Evolutionary conservation across 2,888 invertebrate genomes (phyloP).

Genomic region (Colostygia pectinataria): DNA sequence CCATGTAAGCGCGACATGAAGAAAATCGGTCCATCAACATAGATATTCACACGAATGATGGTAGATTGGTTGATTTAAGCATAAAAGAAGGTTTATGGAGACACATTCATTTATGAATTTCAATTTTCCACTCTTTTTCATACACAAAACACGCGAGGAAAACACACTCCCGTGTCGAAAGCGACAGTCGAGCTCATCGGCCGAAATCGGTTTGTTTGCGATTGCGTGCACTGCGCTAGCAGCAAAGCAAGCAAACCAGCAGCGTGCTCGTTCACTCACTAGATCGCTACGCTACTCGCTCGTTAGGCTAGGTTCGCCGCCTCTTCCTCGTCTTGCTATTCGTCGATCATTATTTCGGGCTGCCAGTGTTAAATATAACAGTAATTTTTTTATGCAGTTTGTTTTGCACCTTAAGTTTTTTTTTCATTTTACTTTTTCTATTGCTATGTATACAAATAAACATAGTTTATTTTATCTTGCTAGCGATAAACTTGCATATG

Average conservation of each 20-base stretch:
- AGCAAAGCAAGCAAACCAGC: too few relatives aligned
- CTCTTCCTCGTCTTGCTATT: conserved; percentile 36
- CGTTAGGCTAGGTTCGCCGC: not conserved
- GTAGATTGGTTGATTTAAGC: conserved; percentile 22
- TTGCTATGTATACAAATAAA: too few relatives aligned
- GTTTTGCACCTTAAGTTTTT: not conserved
- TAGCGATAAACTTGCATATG: too few relatives aligned
- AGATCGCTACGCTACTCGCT: not conserved
- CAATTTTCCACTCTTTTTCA: conserved; percentile 53
- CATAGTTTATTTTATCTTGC: too few relatives aligned
- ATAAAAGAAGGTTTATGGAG: conserved; percentile 18
- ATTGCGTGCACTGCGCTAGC: too few relatives aligned
- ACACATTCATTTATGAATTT: conserved; percentile 55
- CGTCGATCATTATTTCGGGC: conserved; percentile 42
- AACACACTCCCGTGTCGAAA: conserved; percentile 36
- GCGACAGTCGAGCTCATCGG: conserved; percentile 54
- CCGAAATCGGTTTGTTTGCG: conserved; percentile 62
- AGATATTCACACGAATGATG: conserved; percentile 38
- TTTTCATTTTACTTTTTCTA: not conserved
- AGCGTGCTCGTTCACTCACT: too few relatives aligned
- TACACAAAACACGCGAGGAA: conserved; percentile 61
- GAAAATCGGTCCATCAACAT: conserved; percentile 44
- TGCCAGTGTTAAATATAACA: too few relatives aligned
- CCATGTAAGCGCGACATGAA: conserved; percentile 52
- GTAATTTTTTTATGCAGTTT: too few relatives aligned